Conservation (phyloP, 2,113 vertebrate species). For the Alexandromys fortis region DNA sequence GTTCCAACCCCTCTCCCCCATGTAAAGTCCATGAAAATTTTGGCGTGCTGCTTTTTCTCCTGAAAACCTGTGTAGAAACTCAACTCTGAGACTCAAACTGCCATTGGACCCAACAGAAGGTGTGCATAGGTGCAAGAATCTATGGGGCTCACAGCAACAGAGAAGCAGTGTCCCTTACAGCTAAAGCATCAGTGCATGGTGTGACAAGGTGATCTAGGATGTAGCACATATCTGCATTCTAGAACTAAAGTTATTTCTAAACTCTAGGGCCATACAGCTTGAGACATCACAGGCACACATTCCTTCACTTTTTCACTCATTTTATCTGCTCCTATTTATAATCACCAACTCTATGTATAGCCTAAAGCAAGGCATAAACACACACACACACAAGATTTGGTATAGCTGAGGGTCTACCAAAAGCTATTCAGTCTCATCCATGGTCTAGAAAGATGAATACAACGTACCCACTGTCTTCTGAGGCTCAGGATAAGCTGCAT, state of each 20-base stretch:
- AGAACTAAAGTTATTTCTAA: background rate
- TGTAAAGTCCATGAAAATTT: background rate
- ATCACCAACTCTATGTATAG: background rate
- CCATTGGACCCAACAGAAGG: background rate
- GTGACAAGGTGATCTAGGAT: background rate
- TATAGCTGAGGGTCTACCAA: background rate
- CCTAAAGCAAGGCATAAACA: background rate
- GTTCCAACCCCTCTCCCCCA: background rate
- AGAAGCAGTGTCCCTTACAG: background rate
- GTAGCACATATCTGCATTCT: background rate
- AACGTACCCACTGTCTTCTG: background rate
- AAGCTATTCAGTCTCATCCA: background rate
- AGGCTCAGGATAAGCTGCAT: background rate
- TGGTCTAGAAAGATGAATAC: background rate
- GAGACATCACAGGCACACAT: background rate
- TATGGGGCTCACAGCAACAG: background rate
- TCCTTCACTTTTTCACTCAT: background rate
- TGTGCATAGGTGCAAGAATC: accelerated
- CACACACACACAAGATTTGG: background rate
- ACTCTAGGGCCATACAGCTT: background rate
- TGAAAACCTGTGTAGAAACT: background rate
- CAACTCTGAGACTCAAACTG: background rate
- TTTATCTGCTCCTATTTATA: conserved; percentile 2
- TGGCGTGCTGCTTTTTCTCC: background rate
- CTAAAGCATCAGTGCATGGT: background rate